Evolutionary conservation across 2,113 vertebrate species (phyloP), one percentile per base, ranked within the genome.

Genomic region (Lampris megalopsis): DNA sequence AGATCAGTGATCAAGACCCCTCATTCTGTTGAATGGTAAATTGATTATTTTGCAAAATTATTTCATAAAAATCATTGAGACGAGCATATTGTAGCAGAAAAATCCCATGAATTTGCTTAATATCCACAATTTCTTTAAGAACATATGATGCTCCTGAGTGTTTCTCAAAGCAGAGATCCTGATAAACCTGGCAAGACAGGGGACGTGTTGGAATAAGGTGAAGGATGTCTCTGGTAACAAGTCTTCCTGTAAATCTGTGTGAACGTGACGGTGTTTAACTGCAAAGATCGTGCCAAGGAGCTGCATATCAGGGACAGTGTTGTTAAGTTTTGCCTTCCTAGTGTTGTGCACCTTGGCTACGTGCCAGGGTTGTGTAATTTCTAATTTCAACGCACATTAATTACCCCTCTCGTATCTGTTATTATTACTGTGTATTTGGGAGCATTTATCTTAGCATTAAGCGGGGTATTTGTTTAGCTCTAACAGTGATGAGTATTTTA

Each of bases 401-500:
- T 86, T 73, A 68, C n/a, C 69, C 68, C 47, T 65, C 9, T 36
- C 6, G 59, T 77, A 65, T 86, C 79, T 24, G 63, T 54, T 62
- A 47, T 57, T 68, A 70, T 75, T 56, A 13, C 71, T 67, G 78
- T 78, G 84, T 79, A 83, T 82, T 82, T 88, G 35, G 68, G 66
- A 71, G 69, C 70, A 68, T 77, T 45, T 83, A 83, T 82, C 71
- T 71, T 24, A 36, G 75, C 69, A 81, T 87, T 82, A 86, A 63
- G 54, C 60, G 61, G 52, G 13, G 79, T 90, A 84, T 89, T 60
- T 35, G 10, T 50, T 74, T 61, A 47, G 73, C 64, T 84, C 59
- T 42, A 77, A 83, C 83, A 76, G 72, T 84, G 80, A 81, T 38
- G 63, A 78, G 66, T 40, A 42, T 88, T 87, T 80, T 71, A 49